Evolutionary conservation across 2,888 invertebrate species (phyloP).

Genomic region (Nemotelus nigrinus): DNA sequence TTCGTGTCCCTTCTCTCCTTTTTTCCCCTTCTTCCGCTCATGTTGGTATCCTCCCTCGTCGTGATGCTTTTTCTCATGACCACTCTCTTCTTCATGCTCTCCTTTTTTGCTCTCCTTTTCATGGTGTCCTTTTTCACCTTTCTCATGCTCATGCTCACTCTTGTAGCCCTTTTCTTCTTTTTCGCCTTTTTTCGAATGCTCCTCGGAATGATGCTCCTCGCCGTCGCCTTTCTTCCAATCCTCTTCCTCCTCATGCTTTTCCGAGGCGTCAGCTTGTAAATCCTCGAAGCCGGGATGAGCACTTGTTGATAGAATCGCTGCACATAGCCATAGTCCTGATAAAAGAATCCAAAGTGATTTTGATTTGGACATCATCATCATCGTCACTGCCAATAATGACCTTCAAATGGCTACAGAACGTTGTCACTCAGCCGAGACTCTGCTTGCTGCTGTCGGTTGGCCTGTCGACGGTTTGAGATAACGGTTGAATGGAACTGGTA

Average conservation of each 20-base stretch:
- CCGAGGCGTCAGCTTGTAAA: constrained; percentile 60
- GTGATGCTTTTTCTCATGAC: constrained; percentile 67
- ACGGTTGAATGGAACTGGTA: constrained; percentile 24
- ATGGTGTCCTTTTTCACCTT: constrained; percentile 76
- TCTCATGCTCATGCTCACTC: constrained; percentile 74
- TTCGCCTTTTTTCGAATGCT: constrained; percentile 73
- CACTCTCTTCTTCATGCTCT: constrained; percentile 66
- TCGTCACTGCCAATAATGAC: constrained; percentile 19
- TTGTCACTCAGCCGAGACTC: constrained; percentile 11
- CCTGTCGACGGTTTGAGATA: background rate
- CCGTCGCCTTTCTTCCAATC: constrained; percentile 71
- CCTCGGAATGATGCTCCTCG: constrained; percentile 73
- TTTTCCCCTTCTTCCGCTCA: constrained; percentile 67
- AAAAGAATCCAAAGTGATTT: constrained; percentile 51
- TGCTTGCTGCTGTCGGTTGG: constrained; percentile 9
- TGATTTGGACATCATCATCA: constrained; percentile 40
- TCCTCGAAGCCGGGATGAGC: constrained; percentile 54
- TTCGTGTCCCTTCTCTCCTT: constrained; percentile 67
- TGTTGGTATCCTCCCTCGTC: constrained; percentile 65
- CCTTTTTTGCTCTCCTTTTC: constrained; percentile 71
- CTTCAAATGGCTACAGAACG: constrained; percentile 20
- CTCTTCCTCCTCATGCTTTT: constrained; percentile 57
- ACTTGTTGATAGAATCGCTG: constrained; percentile 49
- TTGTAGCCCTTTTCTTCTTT: constrained; percentile 79
- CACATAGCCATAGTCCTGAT: constrained; percentile 49